Evolutionary conservation across 1,140 invertebrate genomes (phyloP).

Genomic region (Asobara japonica): DNA sequence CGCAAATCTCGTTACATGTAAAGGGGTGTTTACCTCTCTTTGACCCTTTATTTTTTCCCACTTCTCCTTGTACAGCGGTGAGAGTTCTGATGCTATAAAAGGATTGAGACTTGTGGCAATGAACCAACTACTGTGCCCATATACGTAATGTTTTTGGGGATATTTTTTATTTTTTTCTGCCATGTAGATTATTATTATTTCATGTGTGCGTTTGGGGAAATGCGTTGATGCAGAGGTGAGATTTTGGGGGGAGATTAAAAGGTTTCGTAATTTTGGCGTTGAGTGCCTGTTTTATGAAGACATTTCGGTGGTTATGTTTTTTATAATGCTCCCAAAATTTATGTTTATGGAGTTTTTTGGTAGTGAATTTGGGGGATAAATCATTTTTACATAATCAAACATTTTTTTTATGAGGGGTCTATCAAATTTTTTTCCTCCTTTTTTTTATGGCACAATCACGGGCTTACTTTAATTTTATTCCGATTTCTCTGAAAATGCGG

Average conservation of each 20-base stretch:
- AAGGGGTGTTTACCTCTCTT: background rate
- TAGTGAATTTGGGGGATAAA: too few relatives aligned
- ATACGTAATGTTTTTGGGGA: background rate
- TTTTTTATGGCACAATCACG: too few relatives aligned
- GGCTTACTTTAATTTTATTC: too few relatives aligned
- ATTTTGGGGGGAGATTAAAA: background rate
- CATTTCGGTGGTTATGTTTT: background rate
- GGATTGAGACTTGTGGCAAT: background rate
- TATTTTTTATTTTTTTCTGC: background rate
- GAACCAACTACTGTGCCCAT: background rate
- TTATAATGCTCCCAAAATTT: background rate
- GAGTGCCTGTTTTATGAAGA: background rate
- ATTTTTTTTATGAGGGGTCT: too few relatives aligned
- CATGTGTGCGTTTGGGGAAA: background rate
- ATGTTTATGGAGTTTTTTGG: too few relatives aligned
- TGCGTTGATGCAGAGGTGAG: background rate
- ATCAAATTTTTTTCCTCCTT: too few relatives aligned
- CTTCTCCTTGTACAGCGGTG: background rate
- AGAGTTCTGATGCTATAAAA: conserved; percentile 7
- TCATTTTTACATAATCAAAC: too few relatives aligned
- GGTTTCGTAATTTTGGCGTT: background rate
- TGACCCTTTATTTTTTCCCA: background rate
- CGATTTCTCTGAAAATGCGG: too few relatives aligned
- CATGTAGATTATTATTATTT: background rate
- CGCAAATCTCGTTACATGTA: background rate